Evolutionary conservation across 2,113 vertebrate genomes (phyloP).

Genomic region (Zapus hudsonius): DNA sequence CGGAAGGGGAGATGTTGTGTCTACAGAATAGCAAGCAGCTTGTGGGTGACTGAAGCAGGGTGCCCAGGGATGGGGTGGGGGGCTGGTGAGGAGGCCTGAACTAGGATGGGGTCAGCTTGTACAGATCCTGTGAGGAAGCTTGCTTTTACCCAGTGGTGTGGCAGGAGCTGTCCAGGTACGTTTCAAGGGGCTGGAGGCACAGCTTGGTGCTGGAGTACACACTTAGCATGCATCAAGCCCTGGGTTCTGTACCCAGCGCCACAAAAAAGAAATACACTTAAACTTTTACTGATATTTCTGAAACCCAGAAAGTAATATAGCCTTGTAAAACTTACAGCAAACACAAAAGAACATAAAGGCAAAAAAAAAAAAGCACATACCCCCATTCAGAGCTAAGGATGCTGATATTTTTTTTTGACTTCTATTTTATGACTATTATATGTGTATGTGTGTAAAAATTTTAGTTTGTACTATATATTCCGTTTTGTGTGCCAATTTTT

Average conservation of each 20-base stretch:
- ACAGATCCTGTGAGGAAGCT: neutral
- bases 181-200: neutral
- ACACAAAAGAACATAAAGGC: constrained; percentile 26
- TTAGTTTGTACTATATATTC: constrained; percentile 30
- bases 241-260: neutral
- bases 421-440: constrained; percentile 3
- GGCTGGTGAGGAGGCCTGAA: neutral
- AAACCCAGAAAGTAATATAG: neutral
- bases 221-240: neutral
- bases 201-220: neutral
- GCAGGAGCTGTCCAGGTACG: neutral
- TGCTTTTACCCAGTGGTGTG: neutral
- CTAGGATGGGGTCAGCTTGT: neutral
- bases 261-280: neutral
- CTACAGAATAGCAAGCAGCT: neutral
- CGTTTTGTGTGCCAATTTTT: constrained; percentile 35
- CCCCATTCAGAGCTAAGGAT: neutral
- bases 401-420: constrained; percentile 20
- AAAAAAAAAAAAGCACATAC: neutral
- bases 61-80: neutral
- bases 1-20: accelerated
- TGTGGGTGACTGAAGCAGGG: neutral
- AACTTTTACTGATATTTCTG: constrained; percentile 30
- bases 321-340: constrained; percentile 33
- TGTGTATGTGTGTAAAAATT: neutral